Base-by-base conservation (phyloP, 2,797 vertebrate species). In the Scolopax bukidnonensis region DNA sequence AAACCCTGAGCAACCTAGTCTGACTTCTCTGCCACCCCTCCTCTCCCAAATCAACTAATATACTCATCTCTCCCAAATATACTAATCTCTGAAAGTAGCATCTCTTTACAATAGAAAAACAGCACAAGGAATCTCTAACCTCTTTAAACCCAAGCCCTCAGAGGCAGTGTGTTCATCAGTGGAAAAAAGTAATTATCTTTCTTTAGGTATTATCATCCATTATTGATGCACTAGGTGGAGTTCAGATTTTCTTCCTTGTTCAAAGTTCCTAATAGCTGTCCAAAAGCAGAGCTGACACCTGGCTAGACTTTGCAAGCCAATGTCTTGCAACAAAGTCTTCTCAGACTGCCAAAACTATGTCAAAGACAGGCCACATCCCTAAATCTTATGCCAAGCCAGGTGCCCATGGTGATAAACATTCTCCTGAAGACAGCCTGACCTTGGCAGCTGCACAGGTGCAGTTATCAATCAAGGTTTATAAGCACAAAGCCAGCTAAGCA, bases 341-440 rank as follows among this genome's bases (percentile, higher is more conserved):
- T 75, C 48, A 70, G 71, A 81, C 41, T 95, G 89, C 95, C 96
- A 97, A 79, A 84, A 79, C 43, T 91, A 84, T 75, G 91, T 96
- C 57, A 23, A 87, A 96, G 70, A 89, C 68, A 89, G 84, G 71
- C 40, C 83, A 87, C 0, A 3, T 91, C 89, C 73, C 95, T 96
- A 93, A 97, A 96, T 92, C 93, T 97, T 90, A 63, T 1, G 19
- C 94, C 84, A 93, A 96, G 95, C 81, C 95, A 97, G 95, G 95
- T 96, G 95, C 75, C 93, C 12, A 0, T n/a, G 79, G 48, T 80
- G 94, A 94, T 95, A 95, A 97, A 96, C 56, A 77, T 74, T 83
- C 87, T 93, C 71, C 57, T 83, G 95, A 97, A 97, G 92, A 69
- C 84, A 94, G 83, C 16, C 78, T 96, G 95, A 97, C 93, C 95